Evolutionary conservation across 1,140 invertebrate species (phyloP).

Genomic region (Drosophila pseudoobscura): DNA sequence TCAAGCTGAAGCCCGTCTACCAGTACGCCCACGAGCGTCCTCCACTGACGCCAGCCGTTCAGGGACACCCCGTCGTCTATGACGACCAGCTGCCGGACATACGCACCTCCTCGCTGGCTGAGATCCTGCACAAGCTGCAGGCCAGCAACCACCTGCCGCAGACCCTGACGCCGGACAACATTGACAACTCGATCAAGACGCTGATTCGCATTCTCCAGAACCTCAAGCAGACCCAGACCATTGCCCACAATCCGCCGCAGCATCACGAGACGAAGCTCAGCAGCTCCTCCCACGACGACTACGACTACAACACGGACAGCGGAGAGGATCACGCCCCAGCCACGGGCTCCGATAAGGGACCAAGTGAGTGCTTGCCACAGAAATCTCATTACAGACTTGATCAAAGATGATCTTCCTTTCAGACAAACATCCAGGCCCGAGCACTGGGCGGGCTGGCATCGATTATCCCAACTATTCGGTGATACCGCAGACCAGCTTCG

Average conservation of each 20-base stretch:
- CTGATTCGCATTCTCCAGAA: slow-evolving; percentile 88
- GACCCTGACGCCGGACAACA: slow-evolving; percentile 89
- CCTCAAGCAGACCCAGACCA: slow-evolving; percentile 85
- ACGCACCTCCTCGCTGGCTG: slow-evolving; percentile 81
- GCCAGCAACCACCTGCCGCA: slow-evolving; percentile 89
- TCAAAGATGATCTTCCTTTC: neutral
- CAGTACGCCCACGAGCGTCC: slow-evolving; percentile 53
- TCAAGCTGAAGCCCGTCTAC: slow-evolving; percentile 66
- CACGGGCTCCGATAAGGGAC: slow-evolving; percentile 30
- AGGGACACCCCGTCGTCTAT: slow-evolving; percentile 13
- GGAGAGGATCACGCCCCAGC: slow-evolving; percentile 35
- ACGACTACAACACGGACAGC: slow-evolving; percentile 59
- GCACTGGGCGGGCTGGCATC: slow-evolving; percentile 90
- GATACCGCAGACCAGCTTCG: slow-evolving; percentile 91
- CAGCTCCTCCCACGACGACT: slow-evolving; percentile 38
- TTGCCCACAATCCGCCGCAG: slow-evolving; percentile 78
- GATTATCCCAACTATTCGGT: slow-evolving; percentile 91
- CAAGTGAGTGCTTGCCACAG: slow-evolving; percentile 50
- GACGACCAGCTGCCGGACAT: slow-evolving; percentile 75
- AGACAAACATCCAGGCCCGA: slow-evolving; percentile 83
- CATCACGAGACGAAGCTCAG: slow-evolving; percentile 60
- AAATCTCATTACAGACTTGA: neutral
- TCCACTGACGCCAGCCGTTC: slow-evolving; percentile 6
- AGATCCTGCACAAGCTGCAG: slow-evolving; percentile 87
- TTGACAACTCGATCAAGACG: slow-evolving; percentile 90